A percentile compares a stretch with the other conserved stretches of the same genome.
phyloP scores from a whole-genome alignment of 2,888 invertebrate species.

The Ferrisia virgata region DNA sequence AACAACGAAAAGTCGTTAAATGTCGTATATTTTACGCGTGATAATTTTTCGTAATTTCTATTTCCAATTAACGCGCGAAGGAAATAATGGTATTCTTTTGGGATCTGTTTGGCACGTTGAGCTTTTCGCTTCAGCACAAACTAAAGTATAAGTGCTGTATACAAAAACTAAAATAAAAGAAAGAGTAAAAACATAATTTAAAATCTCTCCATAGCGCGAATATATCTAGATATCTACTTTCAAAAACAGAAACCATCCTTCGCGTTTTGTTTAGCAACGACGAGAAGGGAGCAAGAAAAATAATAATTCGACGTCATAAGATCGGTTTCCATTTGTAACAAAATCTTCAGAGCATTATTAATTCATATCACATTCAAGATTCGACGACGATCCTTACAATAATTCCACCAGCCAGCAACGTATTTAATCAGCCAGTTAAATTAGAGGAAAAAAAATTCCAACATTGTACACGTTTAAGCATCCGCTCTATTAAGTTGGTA shows the following conservation, averaged over 20 bases:
- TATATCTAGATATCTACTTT: not conserved
- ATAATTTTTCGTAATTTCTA: not conserved
- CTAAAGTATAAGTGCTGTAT: not conserved
- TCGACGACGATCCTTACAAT: constrained; percentile 4
- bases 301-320: not conserved
- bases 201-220: not conserved
- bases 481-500: constrained; percentile 29
- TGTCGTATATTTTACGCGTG: not conserved
- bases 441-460: constrained; percentile 22
- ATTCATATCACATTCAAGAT: constrained; percentile 24
- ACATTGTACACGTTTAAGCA: constrained; percentile 22
- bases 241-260: not conserved
- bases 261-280: not conserved
- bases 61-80: constrained; percentile 9
- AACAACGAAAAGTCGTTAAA: not conserved
- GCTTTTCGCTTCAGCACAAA: not conserved
- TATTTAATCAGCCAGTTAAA: constrained; percentile 30
- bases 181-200: not conserved
- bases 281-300: not conserved
- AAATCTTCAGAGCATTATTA: not conserved
- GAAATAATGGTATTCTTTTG: not conserved
- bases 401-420: constrained; percentile 14
- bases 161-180: not conserved
- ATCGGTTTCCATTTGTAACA: not conserved
- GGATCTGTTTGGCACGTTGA: not conserved